A percentile compares a stretch with the other conserved stretches of the same genome.
phyloP scores from a whole-genome alignment of 2,888 invertebrate genomes.

The Leptothorax acervorum region DNA sequence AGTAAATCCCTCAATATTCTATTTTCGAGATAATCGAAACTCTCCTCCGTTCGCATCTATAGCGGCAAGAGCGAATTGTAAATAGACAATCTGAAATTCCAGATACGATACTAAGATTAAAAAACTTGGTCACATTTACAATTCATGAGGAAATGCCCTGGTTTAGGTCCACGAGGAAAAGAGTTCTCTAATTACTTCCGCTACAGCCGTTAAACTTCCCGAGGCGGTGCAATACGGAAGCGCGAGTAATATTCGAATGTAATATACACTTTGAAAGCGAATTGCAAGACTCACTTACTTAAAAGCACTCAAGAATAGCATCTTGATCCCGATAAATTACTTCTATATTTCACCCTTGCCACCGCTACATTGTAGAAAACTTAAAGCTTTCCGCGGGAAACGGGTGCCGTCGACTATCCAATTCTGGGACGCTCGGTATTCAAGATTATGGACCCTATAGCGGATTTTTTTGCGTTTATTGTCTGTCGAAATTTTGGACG shows the following conservation, averaged over 20 bases:
- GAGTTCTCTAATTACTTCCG: conserved; percentile 69
- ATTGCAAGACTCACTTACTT: conserved; percentile 14
- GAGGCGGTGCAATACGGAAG: conserved; percentile 3
- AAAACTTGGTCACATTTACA: conserved; percentile 74
- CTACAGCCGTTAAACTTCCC: conserved; percentile 51
- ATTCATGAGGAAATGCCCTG: conserved; percentile 67
- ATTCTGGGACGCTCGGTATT: not conserved
- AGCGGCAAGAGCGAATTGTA: conserved; percentile 14
- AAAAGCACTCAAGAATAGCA: conserved; percentile 13
- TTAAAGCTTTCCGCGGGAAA: conserved; percentile 5
- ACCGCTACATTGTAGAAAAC: not conserved
- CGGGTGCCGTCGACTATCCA: not conserved
- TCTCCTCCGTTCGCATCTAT: not conserved
- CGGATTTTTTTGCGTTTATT: conserved; percentile 16
- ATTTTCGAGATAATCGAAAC: conserved; percentile 27
- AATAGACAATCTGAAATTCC: conserved; percentile 54
- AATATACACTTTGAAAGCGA: conserved; percentile 32
- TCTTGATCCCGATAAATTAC: conserved; percentile 25
- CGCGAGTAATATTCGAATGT: conserved; percentile 47
- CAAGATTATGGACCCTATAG: not conserved
- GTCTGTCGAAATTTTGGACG: conserved; percentile 26
- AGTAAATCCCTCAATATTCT: not conserved
- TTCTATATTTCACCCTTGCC: not conserved
- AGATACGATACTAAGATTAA: conserved; percentile 67
- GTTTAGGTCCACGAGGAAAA: conserved; percentile 43